A percentile compares a stretch with the other conserved stretches of the same genome.
phyloP scores from a whole-genome alignment of 2,888 invertebrate species.

The Erebia ligea region DNA sequence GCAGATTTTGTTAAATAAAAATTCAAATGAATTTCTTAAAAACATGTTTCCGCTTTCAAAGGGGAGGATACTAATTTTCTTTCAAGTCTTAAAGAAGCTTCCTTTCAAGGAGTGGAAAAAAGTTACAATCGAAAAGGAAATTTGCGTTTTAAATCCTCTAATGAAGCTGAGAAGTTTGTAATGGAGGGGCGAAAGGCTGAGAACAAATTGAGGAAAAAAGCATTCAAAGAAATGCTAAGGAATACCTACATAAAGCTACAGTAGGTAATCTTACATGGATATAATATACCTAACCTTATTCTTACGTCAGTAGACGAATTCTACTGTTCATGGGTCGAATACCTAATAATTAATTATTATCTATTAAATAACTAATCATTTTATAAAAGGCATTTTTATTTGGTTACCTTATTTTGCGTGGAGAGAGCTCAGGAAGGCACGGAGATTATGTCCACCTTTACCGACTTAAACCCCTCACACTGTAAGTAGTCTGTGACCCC shows the following conservation, averaged over 20 bases:
- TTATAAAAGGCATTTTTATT: too few relatives aligned
- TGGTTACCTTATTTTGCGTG: too few relatives aligned
- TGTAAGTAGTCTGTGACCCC: too few relatives aligned
- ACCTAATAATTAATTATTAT: too few relatives aligned
- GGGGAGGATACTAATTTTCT: slow-evolving; percentile 81
- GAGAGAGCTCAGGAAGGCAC: too few relatives aligned
- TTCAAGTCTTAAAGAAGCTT: slow-evolving; percentile 80
- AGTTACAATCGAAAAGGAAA: slow-evolving; percentile 83
- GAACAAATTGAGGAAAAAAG: slow-evolving; percentile 72
- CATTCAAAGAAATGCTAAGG: slow-evolving; percentile 42
- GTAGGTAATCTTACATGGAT: too few relatives aligned
- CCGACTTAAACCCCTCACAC: too few relatives aligned
- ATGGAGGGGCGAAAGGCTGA: slow-evolving; percentile 81
- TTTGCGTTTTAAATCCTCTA: slow-evolving; percentile 84
- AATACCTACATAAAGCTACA: slow-evolving; percentile 8
- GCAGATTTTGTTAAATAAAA: slow-evolving; percentile 66
- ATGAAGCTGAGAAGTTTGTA: slow-evolving; percentile 82
- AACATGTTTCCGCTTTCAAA: slow-evolving; percentile 75
- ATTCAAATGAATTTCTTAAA: slow-evolving; percentile 75
- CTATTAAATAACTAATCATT: too few relatives aligned
- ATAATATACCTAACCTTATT: too few relatives aligned
- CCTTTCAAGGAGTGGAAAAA: slow-evolving; percentile 81
- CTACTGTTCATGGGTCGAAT: too few relatives aligned
- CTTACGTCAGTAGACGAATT: too few relatives aligned
- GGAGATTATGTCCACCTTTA: too few relatives aligned